Evolutionary conservation across 2,113 vertebrate genomes (phyloP).

Genomic region (Australoheros scitulus): DNA sequence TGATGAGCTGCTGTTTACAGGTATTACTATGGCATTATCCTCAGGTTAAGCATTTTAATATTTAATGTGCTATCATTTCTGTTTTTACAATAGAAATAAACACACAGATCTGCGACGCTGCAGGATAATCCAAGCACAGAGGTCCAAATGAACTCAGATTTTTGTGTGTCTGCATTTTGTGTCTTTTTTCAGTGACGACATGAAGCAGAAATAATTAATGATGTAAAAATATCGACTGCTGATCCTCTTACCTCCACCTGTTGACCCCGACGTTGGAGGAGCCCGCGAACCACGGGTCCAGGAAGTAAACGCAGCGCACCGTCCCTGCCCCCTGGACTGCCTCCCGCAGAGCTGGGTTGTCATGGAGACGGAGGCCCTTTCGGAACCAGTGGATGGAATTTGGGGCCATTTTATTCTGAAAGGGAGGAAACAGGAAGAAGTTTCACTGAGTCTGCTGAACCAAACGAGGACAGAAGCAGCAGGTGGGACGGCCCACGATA

Average conservation of each 20-base stretch:
- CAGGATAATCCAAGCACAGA: no score
- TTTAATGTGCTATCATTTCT: no score
- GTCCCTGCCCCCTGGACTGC: slow-evolving; percentile 77
- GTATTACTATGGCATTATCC: no score
- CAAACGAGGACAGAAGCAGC: not conserved
- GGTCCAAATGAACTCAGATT: no score
- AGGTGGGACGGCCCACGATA: slow-evolving; percentile 13
- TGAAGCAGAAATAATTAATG: no score
- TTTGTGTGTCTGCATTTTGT: no score
- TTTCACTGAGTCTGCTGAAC: not conserved
- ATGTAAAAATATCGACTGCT: not conserved
- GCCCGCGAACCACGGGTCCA: slow-evolving; percentile 84
- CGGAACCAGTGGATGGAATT: slow-evolving; percentile 86
- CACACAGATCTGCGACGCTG: no score
- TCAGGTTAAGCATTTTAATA: no score
- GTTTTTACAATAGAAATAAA: no score
- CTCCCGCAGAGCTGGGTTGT: slow-evolving; percentile 79
- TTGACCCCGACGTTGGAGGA: slow-evolving; percentile 83
- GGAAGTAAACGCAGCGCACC: slow-evolving; percentile 81
- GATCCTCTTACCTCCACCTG: slow-evolving; percentile 78
- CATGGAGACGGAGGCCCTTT: slow-evolving; percentile 83
- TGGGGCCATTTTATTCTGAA: slow-evolving; percentile 73
- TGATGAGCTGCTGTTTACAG: no score
- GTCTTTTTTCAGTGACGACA: no score
- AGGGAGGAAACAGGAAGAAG: not conserved